Evolutionary conservation across 2,797 vertebrate species (phyloP).

Genomic region (Malurus leucopterus): DNA sequence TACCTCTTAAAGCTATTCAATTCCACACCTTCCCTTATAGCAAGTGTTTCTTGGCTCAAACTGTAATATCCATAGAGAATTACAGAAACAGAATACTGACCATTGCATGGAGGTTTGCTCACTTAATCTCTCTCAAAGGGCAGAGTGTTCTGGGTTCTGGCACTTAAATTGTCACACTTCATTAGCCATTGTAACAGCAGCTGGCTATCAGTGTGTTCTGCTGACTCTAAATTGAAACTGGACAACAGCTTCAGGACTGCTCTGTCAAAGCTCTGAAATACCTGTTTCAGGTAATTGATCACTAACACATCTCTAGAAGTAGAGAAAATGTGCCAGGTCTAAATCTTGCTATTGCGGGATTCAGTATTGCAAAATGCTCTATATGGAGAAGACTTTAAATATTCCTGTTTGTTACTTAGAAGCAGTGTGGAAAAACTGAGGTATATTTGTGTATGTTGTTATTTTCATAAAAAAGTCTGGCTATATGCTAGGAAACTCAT

Average conservation of each 20-base stretch:
- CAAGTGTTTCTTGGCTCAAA: not conserved
- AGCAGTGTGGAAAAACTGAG: not conserved
- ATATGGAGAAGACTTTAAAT: not conserved
- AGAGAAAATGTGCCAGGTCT: not conserved
- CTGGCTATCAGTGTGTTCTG: not conserved
- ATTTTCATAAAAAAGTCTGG: not conserved
- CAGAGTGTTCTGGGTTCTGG: not conserved
- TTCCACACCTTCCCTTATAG: not conserved
- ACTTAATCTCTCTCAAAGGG: not conserved
- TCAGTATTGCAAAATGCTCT: not conserved
- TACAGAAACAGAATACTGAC: not conserved
- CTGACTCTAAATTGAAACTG: not conserved
- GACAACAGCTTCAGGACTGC: not conserved
- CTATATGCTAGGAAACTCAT: not conserved
- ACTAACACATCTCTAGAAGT: not conserved
- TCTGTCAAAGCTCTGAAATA: not conserved
- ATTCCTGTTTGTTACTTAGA: not conserved
- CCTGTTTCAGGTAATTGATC: not conserved
- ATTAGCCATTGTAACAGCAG: not conserved
- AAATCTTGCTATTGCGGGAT: not conserved
- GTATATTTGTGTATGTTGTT: not conserved
- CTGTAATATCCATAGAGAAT: not conserved
- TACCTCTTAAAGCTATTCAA: not conserved
- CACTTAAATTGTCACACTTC: not conserved
- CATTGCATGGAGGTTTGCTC: not conserved